These are phyloP conservation scores for Drosophila sp. DNA, from an alignment of 1,140 invertebrate genomes.

Conservation along the genomic window DNA sequence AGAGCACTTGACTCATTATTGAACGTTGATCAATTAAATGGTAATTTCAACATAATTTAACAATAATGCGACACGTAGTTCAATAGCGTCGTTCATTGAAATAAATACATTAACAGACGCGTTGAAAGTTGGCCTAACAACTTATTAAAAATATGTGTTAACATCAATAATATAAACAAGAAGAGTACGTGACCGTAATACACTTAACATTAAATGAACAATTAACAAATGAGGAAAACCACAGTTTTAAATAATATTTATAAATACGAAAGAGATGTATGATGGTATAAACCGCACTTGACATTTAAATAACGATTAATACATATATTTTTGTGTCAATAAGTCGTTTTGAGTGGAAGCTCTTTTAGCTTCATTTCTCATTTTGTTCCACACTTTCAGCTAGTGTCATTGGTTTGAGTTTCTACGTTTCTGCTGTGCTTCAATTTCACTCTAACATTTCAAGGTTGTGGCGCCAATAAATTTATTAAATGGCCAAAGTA, in stretches of 20 bases:
- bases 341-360: not conserved
- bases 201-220: not conserved
- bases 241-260: not conserved
- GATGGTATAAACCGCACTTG: too few species aligned
- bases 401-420: conserved; percentile 8
- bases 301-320: not conserved
- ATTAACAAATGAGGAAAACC: conserved; percentile 2
- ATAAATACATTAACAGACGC: not conserved
- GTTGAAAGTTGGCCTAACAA: conserved; percentile 10
- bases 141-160: conserved; percentile 27
- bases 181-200: not conserved
- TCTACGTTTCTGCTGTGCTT: not conserved
- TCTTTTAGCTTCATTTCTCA: not conserved
- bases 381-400: not conserved
- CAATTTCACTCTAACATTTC: conserved; percentile 40
- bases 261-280: not conserved
- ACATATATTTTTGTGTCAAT: not conserved
- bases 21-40: conserved; percentile 49
- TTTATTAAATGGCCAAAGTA: conserved; percentile 75
- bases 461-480: conserved; percentile 69
- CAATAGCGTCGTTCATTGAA: too few species aligned
- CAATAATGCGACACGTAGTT: not conserved
- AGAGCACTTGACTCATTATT: not conserved
- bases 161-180: conserved; percentile 15
- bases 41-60: conserved; percentile 41